phyloP scores from a whole-genome alignment of 2,888 invertebrate genomes.

The Ophion slaviceki region DNA sequence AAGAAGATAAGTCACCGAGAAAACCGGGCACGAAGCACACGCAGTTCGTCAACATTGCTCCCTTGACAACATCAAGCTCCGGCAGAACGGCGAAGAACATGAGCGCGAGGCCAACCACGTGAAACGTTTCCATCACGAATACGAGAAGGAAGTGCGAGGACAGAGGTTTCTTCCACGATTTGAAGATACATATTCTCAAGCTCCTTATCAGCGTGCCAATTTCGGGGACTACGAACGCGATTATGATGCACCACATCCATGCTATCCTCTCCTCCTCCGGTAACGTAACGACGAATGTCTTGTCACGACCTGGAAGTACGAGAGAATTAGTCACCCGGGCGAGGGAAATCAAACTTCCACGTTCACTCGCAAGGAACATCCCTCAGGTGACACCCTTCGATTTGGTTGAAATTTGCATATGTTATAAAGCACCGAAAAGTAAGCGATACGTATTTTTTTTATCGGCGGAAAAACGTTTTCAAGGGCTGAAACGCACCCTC shows the following conservation, averaged over 20 bases:
- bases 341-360: neutral
- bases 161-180: conserved; percentile 91
- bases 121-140: conserved; percentile 93
- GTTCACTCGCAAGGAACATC: too few relatives aligned
- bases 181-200: conserved; percentile 95
- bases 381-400: too few relatives aligned
- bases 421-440: too few relatives aligned
- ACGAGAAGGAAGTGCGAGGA: conserved; percentile 88
- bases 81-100: conserved; percentile 95
- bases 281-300: conserved; percentile 91
- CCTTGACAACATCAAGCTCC: conserved; percentile 96
- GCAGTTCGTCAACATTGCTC: conserved; percentile 98
- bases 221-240: conserved; percentile 95
- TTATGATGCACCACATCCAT: conserved; percentile 96
- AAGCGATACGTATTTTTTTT: too few relatives aligned
- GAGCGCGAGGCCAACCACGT: conserved; percentile 93
- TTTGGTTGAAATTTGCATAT: too few relatives aligned
- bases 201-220: conserved; percentile 93
- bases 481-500: too few relatives aligned
- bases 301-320: conserved; percentile 90
- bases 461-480: too few relatives aligned
- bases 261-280: conserved; percentile 94
- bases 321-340: neutral
- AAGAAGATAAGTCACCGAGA: conserved; percentile 83
- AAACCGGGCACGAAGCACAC: conserved; percentile 95